phyloP scores from a whole-genome alignment of 2,113 vertebrate species.

The Pseudolaguvia tuberculata region DNA sequence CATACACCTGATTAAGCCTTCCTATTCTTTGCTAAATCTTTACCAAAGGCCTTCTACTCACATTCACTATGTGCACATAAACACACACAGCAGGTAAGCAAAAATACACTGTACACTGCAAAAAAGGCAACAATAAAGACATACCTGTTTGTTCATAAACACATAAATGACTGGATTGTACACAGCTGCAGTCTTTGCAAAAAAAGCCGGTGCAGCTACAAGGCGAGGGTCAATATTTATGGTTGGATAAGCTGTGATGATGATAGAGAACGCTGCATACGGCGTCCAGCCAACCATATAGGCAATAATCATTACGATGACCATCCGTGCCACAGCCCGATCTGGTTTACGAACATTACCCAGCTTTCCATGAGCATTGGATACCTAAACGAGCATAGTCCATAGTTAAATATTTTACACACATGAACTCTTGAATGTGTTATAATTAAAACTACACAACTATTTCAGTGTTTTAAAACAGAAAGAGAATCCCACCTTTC shows the following conservation, averaged over 20 bases:
- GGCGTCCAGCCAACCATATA: slow-evolving; percentile 86
- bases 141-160: slow-evolving; percentile 91
- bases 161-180: slow-evolving; percentile 89
- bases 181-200: slow-evolving; percentile 83
- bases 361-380: slow-evolving; percentile 68
- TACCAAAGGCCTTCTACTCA: neutral
- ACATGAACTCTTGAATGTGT: neutral
- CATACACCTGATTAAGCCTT: slow-evolving; percentile 81
- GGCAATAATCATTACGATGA: slow-evolving; percentile 82
- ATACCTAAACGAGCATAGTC: slow-evolving; percentile 67
- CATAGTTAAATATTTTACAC: neutral
- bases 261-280: slow-evolving; percentile 76
- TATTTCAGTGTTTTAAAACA: neutral
- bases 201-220: slow-evolving; percentile 80
- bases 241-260: slow-evolving; percentile 73
- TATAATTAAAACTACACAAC: neutral
- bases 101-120: slow-evolving; percentile 12
- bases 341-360: slow-evolving; percentile 76
- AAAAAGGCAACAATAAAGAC: neutral
- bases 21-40: slow-evolving; percentile 61
- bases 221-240: slow-evolving; percentile 76
- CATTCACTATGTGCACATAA: neutral
- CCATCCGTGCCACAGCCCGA: slow-evolving; percentile 83
- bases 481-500: slow-evolving; percentile 71
- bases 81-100: neutral